Conservation (phyloP, 2,113 vertebrate genomes). For the Ceyx cyanopectus region DNA sequence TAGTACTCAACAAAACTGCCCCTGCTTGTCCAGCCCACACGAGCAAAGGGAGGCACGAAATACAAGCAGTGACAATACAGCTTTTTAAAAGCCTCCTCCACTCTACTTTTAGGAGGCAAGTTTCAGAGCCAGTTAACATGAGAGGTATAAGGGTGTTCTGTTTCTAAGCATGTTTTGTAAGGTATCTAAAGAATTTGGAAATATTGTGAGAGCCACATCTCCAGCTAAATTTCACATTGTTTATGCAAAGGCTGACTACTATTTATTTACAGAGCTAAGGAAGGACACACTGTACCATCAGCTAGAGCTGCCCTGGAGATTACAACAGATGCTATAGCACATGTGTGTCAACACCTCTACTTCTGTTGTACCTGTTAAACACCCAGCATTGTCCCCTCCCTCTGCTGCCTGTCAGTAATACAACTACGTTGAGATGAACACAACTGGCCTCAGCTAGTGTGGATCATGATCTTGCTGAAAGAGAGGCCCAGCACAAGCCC, state of each 20-base stretch:
- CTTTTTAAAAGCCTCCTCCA: neutral
- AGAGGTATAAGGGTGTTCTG: neutral
- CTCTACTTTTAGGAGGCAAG: neutral
- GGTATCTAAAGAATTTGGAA: neutral
- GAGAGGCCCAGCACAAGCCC: neutral
- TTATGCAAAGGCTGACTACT: neutral
- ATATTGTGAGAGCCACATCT: fast-evolving
- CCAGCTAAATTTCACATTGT: neutral
- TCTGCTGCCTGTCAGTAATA: neutral
- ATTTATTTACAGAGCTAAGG: neutral
- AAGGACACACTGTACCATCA: neutral
- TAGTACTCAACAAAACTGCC: neutral
- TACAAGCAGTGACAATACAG: neutral
- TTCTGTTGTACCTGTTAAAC: neutral
- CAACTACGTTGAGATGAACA: neutral
- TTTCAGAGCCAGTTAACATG: neutral
- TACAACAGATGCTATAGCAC: neutral
- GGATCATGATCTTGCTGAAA: fast-evolving
- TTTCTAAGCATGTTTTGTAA: neutral
- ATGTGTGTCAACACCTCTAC: neutral
- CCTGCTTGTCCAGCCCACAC: neutral
- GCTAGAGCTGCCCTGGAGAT: neutral
- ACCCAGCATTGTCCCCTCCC: neutral
- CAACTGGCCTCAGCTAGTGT: neutral
- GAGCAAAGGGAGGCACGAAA: neutral